Base-by-base conservation (phyloP, 2,113 vertebrate genomes). In the Corythoichthys haematopterus region DNA sequence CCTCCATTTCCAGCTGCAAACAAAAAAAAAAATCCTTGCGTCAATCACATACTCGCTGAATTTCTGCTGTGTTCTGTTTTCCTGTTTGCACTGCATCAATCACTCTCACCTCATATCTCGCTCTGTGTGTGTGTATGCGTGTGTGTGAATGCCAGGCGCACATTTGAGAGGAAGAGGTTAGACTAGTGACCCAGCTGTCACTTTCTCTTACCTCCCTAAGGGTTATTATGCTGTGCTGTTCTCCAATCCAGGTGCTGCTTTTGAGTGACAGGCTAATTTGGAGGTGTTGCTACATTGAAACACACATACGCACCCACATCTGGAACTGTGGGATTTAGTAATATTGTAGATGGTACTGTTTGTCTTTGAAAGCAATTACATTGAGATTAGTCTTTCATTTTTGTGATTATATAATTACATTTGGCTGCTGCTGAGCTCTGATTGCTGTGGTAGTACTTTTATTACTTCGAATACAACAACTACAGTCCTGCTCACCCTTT, bases 261-360 rank as follows among this genome's bases (percentile, higher is more conserved):
- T 68, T 87, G 84, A 86, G 58, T 83, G 88, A 85, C 80, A 82
- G 81, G 68, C 78, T 77, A 75, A 85, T 89, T 87, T 77, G 65
- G 66, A 77, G 58, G 74, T 72, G 79, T 69, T 72, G 78, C 74
- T 66, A 8, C 72, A 74, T 59, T 71, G 14, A 69, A 51, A 63
- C 50, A 53, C 45, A 35, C 59, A 53, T 1, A 47, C 9, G 35
- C 53, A 38, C n/a, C 6, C 40, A 28, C 20, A 28, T 28, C 40
- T 7, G 40, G 40, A 43, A 43, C 6, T 13, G 13, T 50, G 20
- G 33, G 13, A 35, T 35, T 60, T 40, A 9, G 13, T 33, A 15
- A 52, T 13, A 36, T 9, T 33, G 52, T 53, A 28, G 52, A 53
- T 33, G 9, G 1, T 51, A n/a, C 14, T 6, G 20, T 20, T 48